Base-by-base conservation (phyloP, 2,888 invertebrate genomes). In the Heliothis peltigera region DNA sequence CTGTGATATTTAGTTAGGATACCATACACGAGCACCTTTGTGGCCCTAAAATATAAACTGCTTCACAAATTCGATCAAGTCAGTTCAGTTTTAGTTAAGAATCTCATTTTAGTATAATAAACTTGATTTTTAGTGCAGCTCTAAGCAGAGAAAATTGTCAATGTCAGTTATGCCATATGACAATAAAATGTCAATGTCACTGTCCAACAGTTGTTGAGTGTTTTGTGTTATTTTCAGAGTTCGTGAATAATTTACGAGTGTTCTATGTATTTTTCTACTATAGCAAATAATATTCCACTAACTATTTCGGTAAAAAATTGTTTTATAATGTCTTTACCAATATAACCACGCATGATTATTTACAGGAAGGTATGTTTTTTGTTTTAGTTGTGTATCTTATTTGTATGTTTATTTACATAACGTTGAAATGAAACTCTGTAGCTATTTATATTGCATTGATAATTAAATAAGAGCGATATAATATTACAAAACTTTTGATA, bases 341-440 rank as follows among this genome's bases (percentile, higher is more conserved):
- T 49, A 44, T 71, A 57, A 63, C 35, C 25, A 22, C 49, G 46
- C 35, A 42, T 32, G 35, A 44, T 52, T 55, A 28, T 44, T 35
- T 75, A 60, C 15, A 43, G 8, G 53, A 49, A 49, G 44, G 69
- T 70, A 55, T 22, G 54, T 51, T 54, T 51, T n/a, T 43, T 71
- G 71, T 62, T 70, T 57, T 61, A 57, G 51, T 28, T 59, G 25
- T 8, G n/a, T 57, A 48, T 18, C 25, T 39, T 1, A 58, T 53
- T 35, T 22, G 15, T 52, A 47, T 74, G 55, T 75, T 75, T 71
- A 76, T 71, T 76, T 71, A 71, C 71, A 63, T 76, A 71, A 63
- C 46, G 49, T 32, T 46, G 22, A 32, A 32, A 32, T 32, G 15
- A 18, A 46, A n/a, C 42, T 70, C 35, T 17, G 25, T 54, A 43